These are phyloP conservation scores for Falcunculus frontatus DNA, from an alignment of 2,113 vertebrate species.

Conservation along the genomic window DNA sequence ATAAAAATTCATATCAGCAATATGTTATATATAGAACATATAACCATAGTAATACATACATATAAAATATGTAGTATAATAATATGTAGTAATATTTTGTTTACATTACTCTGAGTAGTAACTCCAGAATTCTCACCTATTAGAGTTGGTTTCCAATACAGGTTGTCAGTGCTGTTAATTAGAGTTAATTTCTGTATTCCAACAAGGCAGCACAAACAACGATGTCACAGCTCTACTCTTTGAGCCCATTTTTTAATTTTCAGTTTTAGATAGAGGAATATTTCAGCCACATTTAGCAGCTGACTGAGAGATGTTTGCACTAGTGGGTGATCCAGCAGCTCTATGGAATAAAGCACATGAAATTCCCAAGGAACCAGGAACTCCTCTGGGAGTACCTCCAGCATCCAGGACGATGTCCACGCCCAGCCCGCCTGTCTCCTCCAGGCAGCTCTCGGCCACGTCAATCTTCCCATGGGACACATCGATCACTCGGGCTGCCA, in stretches of 20 bases:
- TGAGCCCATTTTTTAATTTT: not conserved
- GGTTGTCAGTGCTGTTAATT: not conserved
- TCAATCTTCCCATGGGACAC: slow-evolving; percentile 75
- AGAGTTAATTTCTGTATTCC: not conserved
- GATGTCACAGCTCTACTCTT: not conserved
- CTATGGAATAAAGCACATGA: fast-evolving
- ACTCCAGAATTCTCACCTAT: not conserved
- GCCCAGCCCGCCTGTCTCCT: slow-evolving; percentile 94
- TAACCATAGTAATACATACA: not conserved
- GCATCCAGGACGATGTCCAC: slow-evolving; percentile 89
- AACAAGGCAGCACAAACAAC: not conserved
- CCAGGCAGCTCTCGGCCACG: slow-evolving; percentile 84
- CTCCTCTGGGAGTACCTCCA: slow-evolving; percentile 66
- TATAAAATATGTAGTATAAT: not conserved
- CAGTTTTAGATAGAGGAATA: not conserved
- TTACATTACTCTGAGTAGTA: not conserved
- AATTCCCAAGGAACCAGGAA: too few relatives aligned
- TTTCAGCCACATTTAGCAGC: not conserved
- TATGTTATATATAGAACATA: not conserved
- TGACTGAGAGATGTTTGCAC: not conserved
- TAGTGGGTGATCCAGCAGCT: not conserved
- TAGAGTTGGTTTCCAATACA: not conserved
- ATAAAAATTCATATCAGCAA: not conserved
- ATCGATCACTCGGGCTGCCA: slow-evolving; percentile 84
- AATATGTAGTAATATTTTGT: not conserved